These are phyloP conservation scores for Ectropis grisescens DNA, from an alignment of 1,140 invertebrate species.

Conservation along the genomic window DNA sequence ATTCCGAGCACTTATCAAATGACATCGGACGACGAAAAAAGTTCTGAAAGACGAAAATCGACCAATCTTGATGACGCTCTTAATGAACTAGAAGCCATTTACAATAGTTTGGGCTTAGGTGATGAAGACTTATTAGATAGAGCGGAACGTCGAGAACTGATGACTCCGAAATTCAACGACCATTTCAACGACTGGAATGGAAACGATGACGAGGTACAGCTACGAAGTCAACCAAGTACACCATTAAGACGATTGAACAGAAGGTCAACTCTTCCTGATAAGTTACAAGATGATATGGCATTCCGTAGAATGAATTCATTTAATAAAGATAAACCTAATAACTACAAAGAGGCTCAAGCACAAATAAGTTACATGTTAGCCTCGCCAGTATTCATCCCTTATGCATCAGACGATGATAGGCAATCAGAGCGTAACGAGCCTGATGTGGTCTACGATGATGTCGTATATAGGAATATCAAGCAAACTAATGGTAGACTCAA, in stretches of 20 bases:
- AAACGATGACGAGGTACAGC: conserved; percentile 51
- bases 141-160: conserved; percentile 81
- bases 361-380: conserved; percentile 81
- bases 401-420: conserved; percentile 58
- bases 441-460: conserved; percentile 86
- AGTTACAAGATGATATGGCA: conserved; percentile 84
- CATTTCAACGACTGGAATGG: conserved; percentile 64
- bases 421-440: conserved; percentile 76
- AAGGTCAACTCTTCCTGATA: conserved; percentile 71
- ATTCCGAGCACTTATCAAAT: conserved; percentile 33
- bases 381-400: conserved; percentile 74
- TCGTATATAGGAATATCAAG: conserved; percentile 84
- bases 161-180: conserved; percentile 65
- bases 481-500: conserved; percentile 81
- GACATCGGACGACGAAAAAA: conserved; percentile 59
- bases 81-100: conserved; percentile 90
- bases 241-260: conserved; percentile 41
- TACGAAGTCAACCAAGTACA: conserved; percentile 54
- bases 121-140: conserved; percentile 86
- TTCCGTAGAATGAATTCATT: conserved; percentile 78
- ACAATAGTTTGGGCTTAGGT: conserved; percentile 83
- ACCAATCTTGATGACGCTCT: conserved; percentile 88
- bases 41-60: conserved; percentile 71
- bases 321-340: conserved; percentile 64
- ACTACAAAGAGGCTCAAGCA: conserved; percentile 66